Evolutionary conservation across 2,888 invertebrate genomes (phyloP).

Genomic region (Achlya flavicornis): DNA sequence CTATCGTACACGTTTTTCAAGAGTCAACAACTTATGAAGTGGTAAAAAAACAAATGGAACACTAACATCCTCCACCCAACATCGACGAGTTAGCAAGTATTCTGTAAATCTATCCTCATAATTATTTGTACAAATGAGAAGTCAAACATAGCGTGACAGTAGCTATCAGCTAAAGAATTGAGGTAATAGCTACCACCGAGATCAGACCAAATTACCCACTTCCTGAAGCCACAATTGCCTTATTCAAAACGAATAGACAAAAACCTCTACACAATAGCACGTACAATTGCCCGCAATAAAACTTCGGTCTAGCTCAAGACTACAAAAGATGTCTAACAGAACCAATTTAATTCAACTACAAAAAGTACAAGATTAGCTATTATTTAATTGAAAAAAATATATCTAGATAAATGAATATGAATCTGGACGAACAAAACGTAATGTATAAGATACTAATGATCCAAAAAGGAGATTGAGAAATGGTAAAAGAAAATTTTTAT

Average conservation of each 20-base stretch:
- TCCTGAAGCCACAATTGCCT: slow-evolving; percentile 70
- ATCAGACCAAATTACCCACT: slow-evolving; percentile 63
- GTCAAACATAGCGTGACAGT: slow-evolving; percentile 17
- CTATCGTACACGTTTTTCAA: slow-evolving; percentile 39
- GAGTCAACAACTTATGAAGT: slow-evolving; percentile 41
- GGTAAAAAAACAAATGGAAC: slow-evolving; percentile 32
- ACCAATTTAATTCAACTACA: slow-evolving; percentile 40
- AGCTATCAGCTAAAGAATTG: slow-evolving; percentile 15
- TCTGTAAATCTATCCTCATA: too few relatives aligned
- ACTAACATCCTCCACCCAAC: slow-evolving; percentile 33
- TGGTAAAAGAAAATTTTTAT: slow-evolving; percentile 63
- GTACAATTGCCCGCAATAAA: slow-evolving; percentile 56
- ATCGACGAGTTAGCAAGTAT: neutral
- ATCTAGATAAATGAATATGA: slow-evolving; percentile 46
- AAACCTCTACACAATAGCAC: slow-evolving; percentile 65
- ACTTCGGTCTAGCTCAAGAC: slow-evolving; percentile 50
- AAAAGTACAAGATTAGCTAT: slow-evolving; percentile 34
- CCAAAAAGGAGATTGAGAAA: slow-evolving; percentile 49
- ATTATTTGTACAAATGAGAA: neutral
- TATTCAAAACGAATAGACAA: slow-evolving; percentile 70
- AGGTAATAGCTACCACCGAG: slow-evolving; percentile 22
- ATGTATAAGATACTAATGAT: slow-evolving; percentile 56
- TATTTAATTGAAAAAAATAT: slow-evolving; percentile 32
- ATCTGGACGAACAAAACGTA: slow-evolving; percentile 46
- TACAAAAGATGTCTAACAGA: slow-evolving; percentile 46